These are phyloP conservation scores for Caloenas nicobarica DNA, from an alignment of 2,113 vertebrate genomes.

Conservation along the genomic window DNA sequence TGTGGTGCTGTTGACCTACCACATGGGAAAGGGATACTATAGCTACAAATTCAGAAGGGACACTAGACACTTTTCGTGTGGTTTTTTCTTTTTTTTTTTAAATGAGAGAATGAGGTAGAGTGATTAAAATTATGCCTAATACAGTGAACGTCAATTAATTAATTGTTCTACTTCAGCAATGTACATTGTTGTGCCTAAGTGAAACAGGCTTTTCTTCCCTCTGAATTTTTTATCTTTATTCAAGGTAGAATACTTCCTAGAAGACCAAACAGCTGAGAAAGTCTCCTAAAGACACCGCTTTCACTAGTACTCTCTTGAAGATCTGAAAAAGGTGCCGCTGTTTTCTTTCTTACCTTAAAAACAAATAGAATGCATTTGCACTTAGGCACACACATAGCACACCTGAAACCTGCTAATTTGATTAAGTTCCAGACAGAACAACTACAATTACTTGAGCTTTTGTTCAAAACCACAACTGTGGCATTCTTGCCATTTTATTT, in stretches of 20 bases:
- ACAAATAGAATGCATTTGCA: not conserved
- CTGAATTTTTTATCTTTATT: not conserved
- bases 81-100: slow-evolving; percentile 43
- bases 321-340: not conserved
- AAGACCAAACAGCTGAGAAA: not conserved
- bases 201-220: not conserved
- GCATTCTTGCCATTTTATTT: not conserved
- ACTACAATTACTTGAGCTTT: not conserved
- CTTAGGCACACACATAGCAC: not conserved
- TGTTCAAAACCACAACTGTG: not conserved
- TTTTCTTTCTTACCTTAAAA: not conserved
- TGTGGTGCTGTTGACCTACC: slow-evolving; percentile 34
- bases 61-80: not conserved
- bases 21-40: slow-evolving; percentile 48
- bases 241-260: not conserved
- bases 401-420: not conserved
- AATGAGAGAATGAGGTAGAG: slow-evolving; percentile 28
- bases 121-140: slow-evolving; percentile 48
- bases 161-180: not conserved
- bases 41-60: slow-evolving; percentile 29
- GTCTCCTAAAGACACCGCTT: not conserved
- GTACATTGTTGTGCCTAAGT: not conserved
- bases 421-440: not conserved
- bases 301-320: not conserved
- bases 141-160: not conserved